phyloP scores from a whole-genome alignment of 1,140 invertebrate species.

The Neodiprion virginianus region DNA sequence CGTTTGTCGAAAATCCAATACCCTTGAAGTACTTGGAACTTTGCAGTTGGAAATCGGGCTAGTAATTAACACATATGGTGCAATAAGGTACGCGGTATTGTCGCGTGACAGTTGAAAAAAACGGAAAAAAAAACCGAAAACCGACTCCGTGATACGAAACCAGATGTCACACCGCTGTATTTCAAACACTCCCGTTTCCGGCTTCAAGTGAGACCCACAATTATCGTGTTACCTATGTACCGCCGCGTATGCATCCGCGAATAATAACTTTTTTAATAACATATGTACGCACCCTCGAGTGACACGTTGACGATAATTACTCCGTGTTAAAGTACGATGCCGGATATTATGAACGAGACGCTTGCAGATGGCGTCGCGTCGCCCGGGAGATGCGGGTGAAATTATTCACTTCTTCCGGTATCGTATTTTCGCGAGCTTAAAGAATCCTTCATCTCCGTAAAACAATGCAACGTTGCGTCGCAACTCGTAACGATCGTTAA shows the following conservation, averaged over 20 bases:
- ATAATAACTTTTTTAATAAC: not conserved
- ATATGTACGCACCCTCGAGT: not conserved
- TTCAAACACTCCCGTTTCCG: not conserved
- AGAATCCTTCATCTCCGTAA: not conserved
- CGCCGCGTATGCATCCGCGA: not conserved
- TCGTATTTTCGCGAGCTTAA: not conserved
- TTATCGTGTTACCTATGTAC: not conserved
- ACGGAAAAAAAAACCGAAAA: too few species aligned
- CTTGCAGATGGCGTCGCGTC: not conserved
- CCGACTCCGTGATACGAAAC: not conserved
- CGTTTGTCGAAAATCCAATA: too few species aligned
- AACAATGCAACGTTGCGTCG: not conserved
- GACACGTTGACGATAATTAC: not conserved
- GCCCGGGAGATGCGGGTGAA: not conserved
- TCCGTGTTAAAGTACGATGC: not conserved
- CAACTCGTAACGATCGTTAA: not conserved
- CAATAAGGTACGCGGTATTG: too few species aligned
- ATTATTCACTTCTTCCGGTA: not conserved
- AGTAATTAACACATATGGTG: too few species aligned
- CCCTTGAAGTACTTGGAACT: too few species aligned
- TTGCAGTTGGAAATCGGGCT: too few species aligned
- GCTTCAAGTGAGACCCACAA: not conserved
- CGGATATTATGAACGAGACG: not conserved
- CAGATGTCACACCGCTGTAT: not conserved
- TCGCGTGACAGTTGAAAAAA: too few species aligned